Base-by-base conservation (phyloP, 2,113 vertebrate genomes). In the Lophochroa leadbeateri region DNA sequence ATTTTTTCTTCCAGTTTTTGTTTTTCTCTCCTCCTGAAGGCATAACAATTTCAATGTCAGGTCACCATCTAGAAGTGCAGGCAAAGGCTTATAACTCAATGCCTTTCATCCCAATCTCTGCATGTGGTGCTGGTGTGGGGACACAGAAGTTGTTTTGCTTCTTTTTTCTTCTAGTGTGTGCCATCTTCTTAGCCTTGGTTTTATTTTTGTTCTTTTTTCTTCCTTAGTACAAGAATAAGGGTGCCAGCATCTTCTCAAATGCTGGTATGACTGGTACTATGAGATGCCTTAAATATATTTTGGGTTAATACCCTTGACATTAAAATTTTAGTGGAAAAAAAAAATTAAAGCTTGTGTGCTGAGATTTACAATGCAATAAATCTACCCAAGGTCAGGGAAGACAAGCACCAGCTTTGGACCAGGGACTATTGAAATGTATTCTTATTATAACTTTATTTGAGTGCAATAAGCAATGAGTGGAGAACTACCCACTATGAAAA, bases 381-480 rank as follows among this genome's bases (percentile, higher is more conserved):
- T 95, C 79, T 92, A 86, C 79, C 84, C 96, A 96, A 97, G 97
- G 97, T 97, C 96, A 94, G 80, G 79, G 74, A 92, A 94, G 95
- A 95, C 93, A 98, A 76, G 77, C 89, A 82, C 52, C 81, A 20
- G 57, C 86, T 98, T 97, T 95, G 93, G 94, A 91, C 86, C 82
- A 84, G 97, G 35, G 90, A 90, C 95, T 96, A 65, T 91, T 97
- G 97, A 95, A 78, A 94, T 89, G 88, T 94, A 95, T 96, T 97
- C 96, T 97, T 97, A 96, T 96, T 97, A 93, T 94, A 97, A 97
- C 97, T 98, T 98, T 97, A 97, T 97, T 95, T 97, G 95, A 97
- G 90, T 94, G 96, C 96, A 97, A 92, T 96, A 97, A 98, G 97
- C 92, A 96, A 65, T 65, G 83, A 95, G 83, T 74, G 67, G 61